Conservation (phyloP, 2,888 invertebrate species). For the Camponotus fellah region DNA sequence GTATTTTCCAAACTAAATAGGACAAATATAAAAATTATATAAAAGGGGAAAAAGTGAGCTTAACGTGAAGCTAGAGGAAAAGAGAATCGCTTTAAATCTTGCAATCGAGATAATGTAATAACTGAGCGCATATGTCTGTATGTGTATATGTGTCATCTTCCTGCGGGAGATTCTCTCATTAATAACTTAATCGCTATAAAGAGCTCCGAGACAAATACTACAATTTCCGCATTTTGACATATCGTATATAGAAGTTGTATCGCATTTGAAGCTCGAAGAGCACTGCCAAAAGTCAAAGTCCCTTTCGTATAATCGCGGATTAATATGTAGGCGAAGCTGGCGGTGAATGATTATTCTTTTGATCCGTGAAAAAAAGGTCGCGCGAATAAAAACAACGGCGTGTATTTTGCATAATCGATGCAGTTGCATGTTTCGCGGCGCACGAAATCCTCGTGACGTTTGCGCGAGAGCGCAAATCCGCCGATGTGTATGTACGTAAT, state of each 20-base stretch:
- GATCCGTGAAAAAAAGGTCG: slow-evolving; percentile 20
- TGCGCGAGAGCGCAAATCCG: slow-evolving; percentile 5
- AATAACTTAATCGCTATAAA: slow-evolving; percentile 20
- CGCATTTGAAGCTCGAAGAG: slow-evolving; percentile 6
- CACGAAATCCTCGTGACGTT: slow-evolving; percentile 26
- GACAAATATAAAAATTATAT: background rate
- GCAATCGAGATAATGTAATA: background rate
- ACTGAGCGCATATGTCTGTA: background rate
- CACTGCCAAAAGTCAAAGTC: background rate
- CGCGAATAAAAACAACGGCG: slow-evolving; percentile 30
- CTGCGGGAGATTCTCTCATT: background rate
- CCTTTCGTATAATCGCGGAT: slow-evolving; percentile 7
- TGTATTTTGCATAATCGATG: slow-evolving; percentile 53
- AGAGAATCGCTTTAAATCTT: background rate
- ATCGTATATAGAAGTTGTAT: background rate
- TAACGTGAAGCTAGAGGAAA: background rate
- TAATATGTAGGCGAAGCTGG: background rate
- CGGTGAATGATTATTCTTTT: slow-evolving; percentile 10
- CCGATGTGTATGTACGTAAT: background rate
- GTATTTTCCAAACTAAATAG: background rate
- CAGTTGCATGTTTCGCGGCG: slow-evolving; percentile 41
- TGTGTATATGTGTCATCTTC: background rate
- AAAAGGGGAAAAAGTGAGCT: background rate
- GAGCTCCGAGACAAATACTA: background rate
- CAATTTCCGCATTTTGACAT: background rate